Evolutionary conservation across 2,797 vertebrate species (phyloP), one percentile per base, ranked within the genome.

Genomic region (Enteromius unitaeniatus): DNA sequence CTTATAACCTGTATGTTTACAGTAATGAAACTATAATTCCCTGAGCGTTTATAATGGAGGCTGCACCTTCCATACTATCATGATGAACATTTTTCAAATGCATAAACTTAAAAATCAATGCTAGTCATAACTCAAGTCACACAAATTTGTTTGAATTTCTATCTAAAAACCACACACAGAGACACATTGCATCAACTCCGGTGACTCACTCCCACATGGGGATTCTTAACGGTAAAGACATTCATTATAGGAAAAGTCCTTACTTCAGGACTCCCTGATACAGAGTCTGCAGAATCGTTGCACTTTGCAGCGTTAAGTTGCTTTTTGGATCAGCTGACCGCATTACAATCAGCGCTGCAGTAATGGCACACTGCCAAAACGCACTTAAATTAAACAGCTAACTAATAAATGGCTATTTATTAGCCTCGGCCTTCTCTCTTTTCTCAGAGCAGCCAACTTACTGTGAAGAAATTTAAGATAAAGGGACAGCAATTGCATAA

Each of bases 401-500:
- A 47, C 70, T 51, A 78, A 49, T 70, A 83, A 87, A 84, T 53
- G 51, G 65, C 31, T 85, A 76, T 81, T 65, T 77, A 51, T 67
- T 79, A 62, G 51, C 28, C 31, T 84, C 40, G 0, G 42, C 83
- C 3, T 64, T 8, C 31, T 49, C 34, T 69, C 49, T 15, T 78
- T 79, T 53, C 26, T 3, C 83, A 76, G 74, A 83, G 65, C 69
- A 84, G 70, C 69, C 28, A 55, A 70, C 77, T 53, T 47, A 79
- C 78, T 83, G 62, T 73, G 65, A 45, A 74, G 53, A 78, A 83
- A 81, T 74, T 40, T 64, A 51, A 72, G 42, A 49, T n/a, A 73
- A 78, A 82, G 65, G 60, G 78, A 85, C 11, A 19, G n/a, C 31
- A 42, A 86, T 83, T 72, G 72, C 77, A 78, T 82, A 86, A 86